Evolutionary conservation across 2,797 vertebrate genomes (phyloP).

Genomic region (Spinus olivaceus): DNA sequence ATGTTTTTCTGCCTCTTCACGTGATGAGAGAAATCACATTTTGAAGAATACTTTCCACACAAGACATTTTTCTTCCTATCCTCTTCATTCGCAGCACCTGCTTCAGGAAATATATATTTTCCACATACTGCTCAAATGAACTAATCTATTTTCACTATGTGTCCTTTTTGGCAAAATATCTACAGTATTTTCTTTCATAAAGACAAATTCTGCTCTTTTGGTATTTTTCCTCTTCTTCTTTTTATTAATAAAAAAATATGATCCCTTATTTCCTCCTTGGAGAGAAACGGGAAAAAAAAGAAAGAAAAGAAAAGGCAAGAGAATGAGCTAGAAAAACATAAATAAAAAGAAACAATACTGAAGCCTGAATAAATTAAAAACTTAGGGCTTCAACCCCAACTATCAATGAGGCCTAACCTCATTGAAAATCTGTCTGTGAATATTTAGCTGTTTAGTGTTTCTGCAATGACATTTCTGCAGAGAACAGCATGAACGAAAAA

Average conservation of each 20-base stretch:
- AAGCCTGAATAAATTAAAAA: conserved; percentile 25
- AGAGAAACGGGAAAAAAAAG: rapidly evolving
- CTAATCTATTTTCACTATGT: conserved; percentile 82
- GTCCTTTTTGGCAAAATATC: conserved; percentile 79
- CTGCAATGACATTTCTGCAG: background rate
- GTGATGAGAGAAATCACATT: conserved; percentile 76
- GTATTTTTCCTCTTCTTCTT: conserved; percentile 29
- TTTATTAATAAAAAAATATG: conserved; percentile 70
- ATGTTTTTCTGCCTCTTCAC: conserved; percentile 70
- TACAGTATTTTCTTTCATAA: conserved; percentile 78
- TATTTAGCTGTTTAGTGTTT: background rate
- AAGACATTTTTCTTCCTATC: conserved; percentile 77
- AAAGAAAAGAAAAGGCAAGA: background rate
- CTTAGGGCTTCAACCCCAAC: background rate
- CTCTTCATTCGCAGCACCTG: conserved; percentile 75
- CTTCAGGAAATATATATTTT: conserved; percentile 79
- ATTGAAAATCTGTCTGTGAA: background rate
- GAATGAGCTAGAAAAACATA: background rate
- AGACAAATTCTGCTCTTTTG: conserved; percentile 75
- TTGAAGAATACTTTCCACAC: conserved; percentile 72
- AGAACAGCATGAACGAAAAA: background rate
- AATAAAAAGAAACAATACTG: background rate
- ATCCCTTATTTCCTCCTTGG: conserved; percentile 46
- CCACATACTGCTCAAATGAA: conserved; percentile 77
- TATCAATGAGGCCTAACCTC: background rate